Base-by-base conservation (phyloP, 1,140 invertebrate genomes). In the Sminthurides bifidus region DNA sequence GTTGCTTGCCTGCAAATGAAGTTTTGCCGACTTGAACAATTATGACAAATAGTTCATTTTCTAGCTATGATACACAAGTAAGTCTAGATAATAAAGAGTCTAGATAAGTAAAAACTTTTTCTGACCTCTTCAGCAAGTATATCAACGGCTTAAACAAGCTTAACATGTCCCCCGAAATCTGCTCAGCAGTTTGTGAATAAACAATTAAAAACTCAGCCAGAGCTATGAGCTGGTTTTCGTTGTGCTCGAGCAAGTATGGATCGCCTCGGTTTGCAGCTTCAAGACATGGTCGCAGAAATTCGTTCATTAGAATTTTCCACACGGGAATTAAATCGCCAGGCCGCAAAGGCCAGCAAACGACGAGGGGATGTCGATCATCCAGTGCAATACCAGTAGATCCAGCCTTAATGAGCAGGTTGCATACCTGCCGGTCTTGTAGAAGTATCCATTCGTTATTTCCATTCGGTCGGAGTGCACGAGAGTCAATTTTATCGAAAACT, bases 371-470 rank as follows among this genome's bases (percentile, higher is more conserved):
- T 0, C 19, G 35, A 15, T 58, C 51, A 24, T 53, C 43, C 6
- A 53, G 19, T 15, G 44, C 30, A 4, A 23, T 37, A 0, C 56
- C 56, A 1, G 41, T n/a, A 1, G 43, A n/a, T 23, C 40, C 38
- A 15, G 50, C 29, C 24, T 51, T 58, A 21, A 58, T 30, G 24
- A 17, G 41, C 1, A 58, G 19, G 12, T 51, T 51, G 48, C 21
- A 51, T 2, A 58, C 49, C 12, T n/a, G 15, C 4, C 43, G 38
- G 15, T 27, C 43, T 21, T 43, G 38, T 8, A 58, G 10, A 29
- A 58, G 41, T 8, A 58, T 38, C 51, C 56, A 48, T 26, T 58
- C 56, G 26, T 52, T 44, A 35, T 51, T 52, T 21, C 50, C 43
- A 40, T 53, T 45, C 2, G 51, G 51, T 24, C 48, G 17, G 12